Base-by-base conservation (phyloP, 1,140 invertebrate genomes). In the Helicoverpa armigera region DNA sequence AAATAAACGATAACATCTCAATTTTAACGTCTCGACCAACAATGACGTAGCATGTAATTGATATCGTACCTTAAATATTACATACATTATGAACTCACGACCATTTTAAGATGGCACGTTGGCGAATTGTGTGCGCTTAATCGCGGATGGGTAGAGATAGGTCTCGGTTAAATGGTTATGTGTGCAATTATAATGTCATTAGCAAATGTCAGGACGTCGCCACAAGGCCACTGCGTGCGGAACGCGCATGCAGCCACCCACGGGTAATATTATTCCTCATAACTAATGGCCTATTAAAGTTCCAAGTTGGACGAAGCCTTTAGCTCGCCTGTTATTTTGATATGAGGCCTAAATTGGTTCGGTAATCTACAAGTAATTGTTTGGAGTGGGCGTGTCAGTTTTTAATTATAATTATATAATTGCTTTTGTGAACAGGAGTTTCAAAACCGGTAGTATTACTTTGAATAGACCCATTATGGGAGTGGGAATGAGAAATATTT, bases 121-220 rank as follows among this genome's bases (percentile, higher is more conserved):
- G 53, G 23, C 2, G 31, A 12, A 79, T 79, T 79, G 76, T 69
- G 35, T 70, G 50, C 16, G 31, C 13, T 3, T 13, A 65, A 54
- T 35, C 29, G 50, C 29, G 63, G 3, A n/a, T 54, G n/a, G 14
- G 10, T 18, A 23, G 23, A 69, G 75, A 78, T 67, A 77, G 73
- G 43, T 61, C 79, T 54, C 3, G 0, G 29, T 69, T 79, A 53
- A 75, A 10, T 85, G 81, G 78, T 74, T 35, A 53, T 23, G 48
- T 60, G 60, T 43, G 69, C 85, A 85, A 86, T 86, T 86, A 86
- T 85, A 83, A 83, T 81, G 80, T 83, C 82, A 85, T 86, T 85
- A 85, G 83, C 67, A 85, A 85, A 86, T 86, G 83, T 86, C 82
- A 86, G 51, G 79, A 82, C 81, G 79, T 58, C 70, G 81, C 63